Evolutionary conservation across 2,113 vertebrate genomes (phyloP).

Genomic region (Piprites chloris): DNA sequence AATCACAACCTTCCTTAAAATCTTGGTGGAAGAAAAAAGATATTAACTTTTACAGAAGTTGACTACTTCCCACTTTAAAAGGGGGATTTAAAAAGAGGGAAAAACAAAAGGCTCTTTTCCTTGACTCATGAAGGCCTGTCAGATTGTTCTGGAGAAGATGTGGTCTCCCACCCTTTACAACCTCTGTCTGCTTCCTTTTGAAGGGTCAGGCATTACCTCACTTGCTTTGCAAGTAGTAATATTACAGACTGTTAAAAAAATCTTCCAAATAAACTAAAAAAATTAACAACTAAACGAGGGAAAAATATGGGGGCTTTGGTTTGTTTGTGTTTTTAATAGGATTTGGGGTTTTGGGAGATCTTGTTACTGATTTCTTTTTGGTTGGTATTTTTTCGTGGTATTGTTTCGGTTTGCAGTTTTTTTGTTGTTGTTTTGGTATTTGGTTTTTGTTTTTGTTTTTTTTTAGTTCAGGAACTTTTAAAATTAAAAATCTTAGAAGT

Average conservation of each 20-base stretch:
- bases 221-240: background rate
- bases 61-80: background rate
- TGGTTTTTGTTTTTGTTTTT: fast-evolving
- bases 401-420: background rate
- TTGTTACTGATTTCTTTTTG: background rate
- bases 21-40: background rate
- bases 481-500: background rate
- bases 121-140: background rate
- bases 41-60: background rate
- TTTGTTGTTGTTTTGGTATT: background rate
- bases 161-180: background rate
- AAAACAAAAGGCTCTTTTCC: background rate
- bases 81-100: background rate
- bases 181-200: background rate
- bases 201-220: background rate
- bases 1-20: background rate
- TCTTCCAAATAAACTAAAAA: background rate
- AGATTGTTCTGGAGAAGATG: background rate
- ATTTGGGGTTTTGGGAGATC: fast-evolving
- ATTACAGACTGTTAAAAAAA: background rate
- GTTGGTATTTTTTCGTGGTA: fast-evolving
- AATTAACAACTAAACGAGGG: background rate
- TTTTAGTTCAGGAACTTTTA: background rate
- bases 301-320: fast-evolving
- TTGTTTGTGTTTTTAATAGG: background rate